These are phyloP conservation scores for Butorides virescens DNA, from an alignment of 2,113 vertebrate species.

Conservation along the genomic window DNA sequence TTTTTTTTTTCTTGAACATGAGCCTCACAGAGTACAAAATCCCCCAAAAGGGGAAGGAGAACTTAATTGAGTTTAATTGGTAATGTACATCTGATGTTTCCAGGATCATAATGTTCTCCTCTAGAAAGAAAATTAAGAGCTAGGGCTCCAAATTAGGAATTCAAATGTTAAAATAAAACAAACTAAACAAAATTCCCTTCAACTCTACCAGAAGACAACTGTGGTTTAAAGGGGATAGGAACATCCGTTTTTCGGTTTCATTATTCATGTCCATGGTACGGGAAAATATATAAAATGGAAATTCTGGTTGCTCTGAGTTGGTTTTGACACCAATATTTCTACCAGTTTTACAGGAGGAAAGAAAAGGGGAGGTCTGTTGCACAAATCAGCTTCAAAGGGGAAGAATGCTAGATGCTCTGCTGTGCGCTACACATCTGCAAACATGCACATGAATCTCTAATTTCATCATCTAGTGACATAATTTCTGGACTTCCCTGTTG, in stretches of 20 bases:
- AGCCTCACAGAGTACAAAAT: not conserved
- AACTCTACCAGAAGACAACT: not conserved
- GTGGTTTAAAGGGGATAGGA: not conserved
- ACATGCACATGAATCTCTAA: not conserved
- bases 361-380: not conserved
- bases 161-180: not conserved
- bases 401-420: not conserved
- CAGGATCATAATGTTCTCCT: not conserved
- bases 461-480: not conserved
- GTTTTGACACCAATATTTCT: not conserved
- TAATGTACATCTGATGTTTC: not conserved
- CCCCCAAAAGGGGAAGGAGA: not conserved
- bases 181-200: not conserved
- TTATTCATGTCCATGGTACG: not conserved
- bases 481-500: not conserved
- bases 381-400: not conserved
- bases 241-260: not conserved
- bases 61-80: not conserved
- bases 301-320: not conserved
- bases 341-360: not conserved
- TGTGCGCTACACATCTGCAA: not conserved
- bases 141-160: not conserved
- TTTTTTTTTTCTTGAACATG: not conserved
- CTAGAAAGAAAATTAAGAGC: not conserved
- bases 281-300: not conserved